Base-by-base conservation (phyloP, 2,113 vertebrate genomes). In the Riparia riparia region DNA sequence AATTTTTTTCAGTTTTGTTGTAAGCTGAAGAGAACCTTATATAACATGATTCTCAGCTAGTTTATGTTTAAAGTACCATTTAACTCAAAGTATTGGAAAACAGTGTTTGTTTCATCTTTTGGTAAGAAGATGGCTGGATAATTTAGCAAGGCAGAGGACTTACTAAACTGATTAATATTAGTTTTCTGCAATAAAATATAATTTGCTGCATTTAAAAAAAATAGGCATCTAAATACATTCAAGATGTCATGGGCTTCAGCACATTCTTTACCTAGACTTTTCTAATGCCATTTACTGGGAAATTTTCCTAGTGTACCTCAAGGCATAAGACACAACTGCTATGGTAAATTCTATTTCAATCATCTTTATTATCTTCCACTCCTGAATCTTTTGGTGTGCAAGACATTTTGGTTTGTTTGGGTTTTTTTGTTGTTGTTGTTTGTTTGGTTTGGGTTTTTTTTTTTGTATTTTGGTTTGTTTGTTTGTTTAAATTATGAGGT, bases 1-100 rank as follows among this genome's bases (percentile, higher is more conserved):
- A 85, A 61, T n/a, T 95, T 95, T 95, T 96, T 45, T 54, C 34
- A 49, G 50, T 79, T 91, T 95, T 94, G 63, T 79, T 71, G 65
- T 50, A 68, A 89, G n/a, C n/a, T 65, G 57, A 96, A 53, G 2
- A 74, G 12, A 68, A 51, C 45, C 17, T 89, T 94, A 65, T 66
- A 44, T 37, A 94, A 73, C 42, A 64, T 22, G 45, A 73, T 44
- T 86, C 31, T 88, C 45, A 79, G 42, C 16, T 65, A 53, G 19
- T 76, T 92, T 90, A 80, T 81, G 47, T 81, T 58, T 80, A 50
- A 96, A 91, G 15, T 87, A 39, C 11, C 39, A 22, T 15, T 82
- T 78, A 78, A 82, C 91, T 91, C 63, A 44, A 63, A 50, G 15
- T 53, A 70, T 91, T 81, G n/a, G n/a, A 94, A 95, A 93, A 31